Conservation (phyloP, 2,888 invertebrate genomes). For the Oxytorus armatus region DNA sequence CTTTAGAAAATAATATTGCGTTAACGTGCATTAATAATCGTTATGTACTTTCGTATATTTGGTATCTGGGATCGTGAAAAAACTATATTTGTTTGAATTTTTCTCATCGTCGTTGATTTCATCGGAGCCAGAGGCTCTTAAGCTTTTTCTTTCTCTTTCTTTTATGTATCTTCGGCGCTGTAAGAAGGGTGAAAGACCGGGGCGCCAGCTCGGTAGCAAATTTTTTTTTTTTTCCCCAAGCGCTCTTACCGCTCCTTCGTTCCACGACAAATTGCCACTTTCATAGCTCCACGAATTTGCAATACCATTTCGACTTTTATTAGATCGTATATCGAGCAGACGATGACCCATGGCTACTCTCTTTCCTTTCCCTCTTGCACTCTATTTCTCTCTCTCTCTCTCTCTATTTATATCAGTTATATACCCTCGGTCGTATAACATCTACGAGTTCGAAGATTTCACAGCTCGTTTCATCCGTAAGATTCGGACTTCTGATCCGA, state of each 20-base stretch:
- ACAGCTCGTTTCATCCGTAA: slow-evolving; percentile 58
- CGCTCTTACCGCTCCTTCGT: slow-evolving; percentile 53
- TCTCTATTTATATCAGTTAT: slow-evolving; percentile 27
- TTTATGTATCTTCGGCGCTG: slow-evolving; percentile 46
- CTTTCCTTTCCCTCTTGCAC: slow-evolving; percentile 9
- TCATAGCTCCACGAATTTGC: slow-evolving; percentile 74
- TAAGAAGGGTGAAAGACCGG: slow-evolving; percentile 45
- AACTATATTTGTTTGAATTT: no score
- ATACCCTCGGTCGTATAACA: slow-evolving; percentile 38
- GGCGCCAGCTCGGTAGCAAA: slow-evolving; percentile 53
- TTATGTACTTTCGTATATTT: no score
- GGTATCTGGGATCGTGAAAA: no score
- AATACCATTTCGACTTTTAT: slow-evolving; percentile 73
- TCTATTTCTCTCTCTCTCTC: slow-evolving; percentile 4
- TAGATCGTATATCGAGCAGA: slow-evolving; percentile 68
- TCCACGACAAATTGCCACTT: slow-evolving; percentile 60
- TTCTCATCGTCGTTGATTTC: slow-evolving; percentile 25
- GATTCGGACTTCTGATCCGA: slow-evolving; percentile 9
- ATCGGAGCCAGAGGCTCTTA: slow-evolving; percentile 53
- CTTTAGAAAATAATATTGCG: no score
- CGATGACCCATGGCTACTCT: slow-evolving; percentile 64
- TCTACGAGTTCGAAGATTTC: slow-evolving; percentile 61
- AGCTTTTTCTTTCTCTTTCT: slow-evolving; percentile 18
- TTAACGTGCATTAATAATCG: no score
- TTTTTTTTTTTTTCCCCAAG: slow-evolving; percentile 47